Conservation (phyloP, 2,888 invertebrate species). For the Acanthosoma haemorrhoidale region DNA sequence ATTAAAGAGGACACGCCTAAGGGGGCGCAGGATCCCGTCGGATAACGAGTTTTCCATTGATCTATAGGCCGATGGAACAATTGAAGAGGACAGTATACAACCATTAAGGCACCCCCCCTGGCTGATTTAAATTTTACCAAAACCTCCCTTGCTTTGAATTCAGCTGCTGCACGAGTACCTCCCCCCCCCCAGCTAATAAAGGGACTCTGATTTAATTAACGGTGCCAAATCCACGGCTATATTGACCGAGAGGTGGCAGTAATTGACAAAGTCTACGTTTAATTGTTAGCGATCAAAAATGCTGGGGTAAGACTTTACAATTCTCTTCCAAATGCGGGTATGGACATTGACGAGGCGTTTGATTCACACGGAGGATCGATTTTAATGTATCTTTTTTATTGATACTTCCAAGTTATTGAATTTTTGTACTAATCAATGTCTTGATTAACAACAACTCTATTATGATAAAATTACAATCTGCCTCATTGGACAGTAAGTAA, state of each 20-base stretch:
- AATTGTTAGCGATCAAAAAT: neutral
- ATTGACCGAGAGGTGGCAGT: neutral
- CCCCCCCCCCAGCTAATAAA: neutral
- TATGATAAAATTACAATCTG: too few relatives aligned
- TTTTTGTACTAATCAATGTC: too few relatives aligned
- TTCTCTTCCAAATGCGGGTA: too few relatives aligned
- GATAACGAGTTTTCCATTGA: neutral
- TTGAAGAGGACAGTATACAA: conserved; percentile 5
- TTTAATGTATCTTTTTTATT: too few relatives aligned
- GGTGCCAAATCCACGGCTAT: neutral
- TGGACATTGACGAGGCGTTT: too few relatives aligned
- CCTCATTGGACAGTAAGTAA: too few relatives aligned
- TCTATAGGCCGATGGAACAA: neutral
- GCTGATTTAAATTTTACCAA: neutral
- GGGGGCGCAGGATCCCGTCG: neutral
- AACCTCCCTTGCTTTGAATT: neutral
- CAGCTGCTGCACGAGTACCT: too few relatives aligned
- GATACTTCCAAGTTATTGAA: too few relatives aligned
- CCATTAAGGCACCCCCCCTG: conserved; percentile 4
- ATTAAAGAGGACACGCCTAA: neutral
- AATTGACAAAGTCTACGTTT: conserved; percentile 7
- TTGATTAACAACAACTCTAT: too few relatives aligned
- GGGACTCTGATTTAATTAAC: neutral
- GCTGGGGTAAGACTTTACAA: too few relatives aligned
- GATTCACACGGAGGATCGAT: too few relatives aligned